These are phyloP conservation scores for Osmerus mordax DNA, from an alignment of 2,113 vertebrate species.

Conservation along the genomic window DNA sequence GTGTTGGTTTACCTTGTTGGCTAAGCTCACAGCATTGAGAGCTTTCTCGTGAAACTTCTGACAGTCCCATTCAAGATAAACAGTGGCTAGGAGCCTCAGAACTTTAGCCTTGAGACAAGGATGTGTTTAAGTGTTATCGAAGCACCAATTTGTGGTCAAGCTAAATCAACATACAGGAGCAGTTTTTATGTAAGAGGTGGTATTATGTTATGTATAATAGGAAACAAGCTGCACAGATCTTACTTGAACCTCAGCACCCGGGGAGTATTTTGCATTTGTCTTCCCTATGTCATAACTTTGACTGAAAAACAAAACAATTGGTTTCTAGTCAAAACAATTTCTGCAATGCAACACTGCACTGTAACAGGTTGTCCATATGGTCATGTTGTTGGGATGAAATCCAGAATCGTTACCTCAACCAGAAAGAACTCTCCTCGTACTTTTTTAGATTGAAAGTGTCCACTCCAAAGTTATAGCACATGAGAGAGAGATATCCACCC, in stretches of 20 bases:
- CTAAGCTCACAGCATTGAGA: slow-evolving; percentile 75
- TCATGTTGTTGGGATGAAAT: neutral
- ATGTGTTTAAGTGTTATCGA: slow-evolving; percentile 19
- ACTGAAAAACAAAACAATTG: slow-evolving; percentile 61
- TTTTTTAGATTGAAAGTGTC: slow-evolving; percentile 74
- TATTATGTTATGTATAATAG: neutral
- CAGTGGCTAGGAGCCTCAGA: slow-evolving; percentile 81
- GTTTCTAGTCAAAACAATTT: neutral
- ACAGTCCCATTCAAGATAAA: slow-evolving; percentile 83
- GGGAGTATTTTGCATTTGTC: slow-evolving; percentile 67
- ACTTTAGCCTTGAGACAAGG: slow-evolving; percentile 77
- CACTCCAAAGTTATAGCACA: slow-evolving; percentile 92
- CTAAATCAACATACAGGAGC: neutral
- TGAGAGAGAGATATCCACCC: slow-evolving; percentile 80
- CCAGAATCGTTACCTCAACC: slow-evolving; percentile 81
- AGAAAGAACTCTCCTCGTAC: slow-evolving; percentile 84
- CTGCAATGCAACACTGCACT: neutral
- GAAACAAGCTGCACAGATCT: slow-evolving; percentile 25
- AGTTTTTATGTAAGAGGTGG: neutral
- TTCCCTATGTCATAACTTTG: slow-evolving; percentile 90
- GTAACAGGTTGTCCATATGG: neutral
- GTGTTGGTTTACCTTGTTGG: slow-evolving; percentile 81
- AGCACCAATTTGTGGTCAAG: neutral
- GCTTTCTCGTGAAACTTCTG: slow-evolving; percentile 77
- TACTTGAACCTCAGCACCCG: slow-evolving; percentile 80